Evolutionary conservation across 2,797 vertebrate genomes (phyloP).

Genomic region (Mus minutoides): DNA sequence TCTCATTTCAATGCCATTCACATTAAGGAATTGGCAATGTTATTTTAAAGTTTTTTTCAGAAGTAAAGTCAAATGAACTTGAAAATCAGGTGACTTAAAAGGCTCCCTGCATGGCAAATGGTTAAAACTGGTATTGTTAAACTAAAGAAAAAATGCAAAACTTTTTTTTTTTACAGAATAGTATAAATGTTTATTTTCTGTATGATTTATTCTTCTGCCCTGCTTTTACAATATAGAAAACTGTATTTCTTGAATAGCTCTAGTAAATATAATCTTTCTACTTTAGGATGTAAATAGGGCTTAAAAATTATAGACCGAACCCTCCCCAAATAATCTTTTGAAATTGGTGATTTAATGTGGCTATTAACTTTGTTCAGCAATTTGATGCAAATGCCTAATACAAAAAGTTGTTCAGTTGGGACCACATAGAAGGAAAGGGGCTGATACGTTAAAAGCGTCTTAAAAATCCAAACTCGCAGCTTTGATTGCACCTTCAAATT

Average conservation of each 20-base stretch:
- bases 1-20: constrained; percentile 59
- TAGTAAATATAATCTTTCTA: constrained; percentile 93
- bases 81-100: constrained; percentile 64
- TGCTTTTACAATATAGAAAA: constrained; percentile 93
- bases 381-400: constrained; percentile 87
- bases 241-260: constrained; percentile 90
- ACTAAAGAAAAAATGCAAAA: constrained; percentile 82
- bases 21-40: constrained; percentile 43
- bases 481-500: constrained; percentile 90
- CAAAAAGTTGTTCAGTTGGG: constrained; percentile 81
- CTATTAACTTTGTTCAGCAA: constrained; percentile 84
- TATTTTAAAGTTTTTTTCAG: constrained; percentile 28
- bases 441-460: constrained; percentile 83
- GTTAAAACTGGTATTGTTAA: constrained; percentile 62
- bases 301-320: constrained; percentile 88
- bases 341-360: constrained; percentile 83
- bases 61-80: constrained; percentile 65
- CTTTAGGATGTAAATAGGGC: constrained; percentile 90
- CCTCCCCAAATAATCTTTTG: constrained; percentile 84
- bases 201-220: constrained; percentile 88
- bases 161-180: constrained; percentile 87
- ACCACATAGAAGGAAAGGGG: constrained; percentile 78
- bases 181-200: constrained; percentile 94
- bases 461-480: constrained; percentile 86
- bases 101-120: constrained; percentile 59